Evolutionary conservation across 2,113 vertebrate genomes (phyloP).

Genomic region (Apaloderma vittatum): DNA sequence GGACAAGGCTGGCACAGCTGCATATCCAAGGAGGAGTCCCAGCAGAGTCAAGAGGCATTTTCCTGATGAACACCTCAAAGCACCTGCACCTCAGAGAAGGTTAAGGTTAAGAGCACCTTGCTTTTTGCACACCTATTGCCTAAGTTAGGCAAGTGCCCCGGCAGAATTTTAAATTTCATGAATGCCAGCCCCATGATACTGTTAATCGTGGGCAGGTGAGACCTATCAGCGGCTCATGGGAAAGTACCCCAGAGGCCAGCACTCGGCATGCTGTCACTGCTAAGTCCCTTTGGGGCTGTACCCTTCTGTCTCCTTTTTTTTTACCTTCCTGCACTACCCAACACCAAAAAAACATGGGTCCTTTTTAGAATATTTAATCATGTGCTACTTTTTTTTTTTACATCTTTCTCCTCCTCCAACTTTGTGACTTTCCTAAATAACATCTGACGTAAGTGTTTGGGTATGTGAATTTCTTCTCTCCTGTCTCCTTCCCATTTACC

Average conservation of each 20-base stretch:
- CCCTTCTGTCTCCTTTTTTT: background rate
- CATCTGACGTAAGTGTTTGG: background rate
- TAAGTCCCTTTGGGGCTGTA: background rate
- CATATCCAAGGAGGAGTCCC: background rate
- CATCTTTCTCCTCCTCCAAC: background rate
- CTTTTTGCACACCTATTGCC: background rate
- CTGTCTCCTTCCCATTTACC: background rate
- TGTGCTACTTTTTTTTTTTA: too few species aligned
- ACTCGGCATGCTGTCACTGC: background rate
- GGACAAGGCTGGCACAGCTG: background rate
- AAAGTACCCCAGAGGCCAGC: rapidly evolving
- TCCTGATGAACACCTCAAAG: background rate
- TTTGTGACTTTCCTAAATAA: background rate
- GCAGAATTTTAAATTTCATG: background rate
- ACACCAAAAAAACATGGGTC: background rate
- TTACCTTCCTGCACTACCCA: background rate
- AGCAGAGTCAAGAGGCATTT: background rate
- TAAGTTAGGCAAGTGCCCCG: background rate
- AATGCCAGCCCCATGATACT: background rate
- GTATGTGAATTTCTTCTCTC: background rate
- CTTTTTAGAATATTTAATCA: background rate
- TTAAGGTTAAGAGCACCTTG: background rate
- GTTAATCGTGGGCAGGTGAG: background rate
- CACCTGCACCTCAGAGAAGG: background rate
- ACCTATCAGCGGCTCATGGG: background rate